Conservation (phyloP, 2,113 vertebrate species). For the Nothoprocta perdicaria region DNA sequence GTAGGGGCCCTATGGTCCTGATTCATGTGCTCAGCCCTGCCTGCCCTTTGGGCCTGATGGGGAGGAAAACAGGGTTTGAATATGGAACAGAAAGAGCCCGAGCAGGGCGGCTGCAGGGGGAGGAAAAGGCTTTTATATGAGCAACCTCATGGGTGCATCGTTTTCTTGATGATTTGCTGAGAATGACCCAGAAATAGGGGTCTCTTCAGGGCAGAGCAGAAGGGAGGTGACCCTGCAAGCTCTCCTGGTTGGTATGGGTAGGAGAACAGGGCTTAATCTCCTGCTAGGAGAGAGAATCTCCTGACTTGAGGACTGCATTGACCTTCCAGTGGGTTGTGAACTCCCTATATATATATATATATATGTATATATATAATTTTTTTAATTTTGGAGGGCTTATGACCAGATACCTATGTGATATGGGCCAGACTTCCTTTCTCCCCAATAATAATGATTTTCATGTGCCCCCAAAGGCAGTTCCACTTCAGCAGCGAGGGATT, state of each 20-base stretch:
- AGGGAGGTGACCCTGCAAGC: no score
- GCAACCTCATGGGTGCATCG: neutral
- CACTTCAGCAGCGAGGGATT: neutral
- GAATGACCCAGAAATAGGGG: neutral
- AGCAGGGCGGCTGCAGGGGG: neutral
- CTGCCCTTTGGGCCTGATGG: neutral
- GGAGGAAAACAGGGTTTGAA: neutral
- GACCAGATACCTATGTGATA: neutral
- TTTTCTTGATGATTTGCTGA: neutral
- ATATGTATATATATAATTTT: no score
- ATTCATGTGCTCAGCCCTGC: neutral
- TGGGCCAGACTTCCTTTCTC: neutral
- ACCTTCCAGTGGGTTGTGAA: neutral
- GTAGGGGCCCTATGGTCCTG: accelerated
- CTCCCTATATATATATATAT: no score
- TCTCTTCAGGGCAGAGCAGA: neutral
- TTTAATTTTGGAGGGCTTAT: neutral
- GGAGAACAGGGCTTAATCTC: neutral
- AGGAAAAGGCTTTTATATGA: neutral
- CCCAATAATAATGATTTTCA: neutral
- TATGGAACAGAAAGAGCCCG: neutral
- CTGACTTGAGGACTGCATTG: neutral
- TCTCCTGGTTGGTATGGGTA: neutral
- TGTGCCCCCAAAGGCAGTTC: neutral
- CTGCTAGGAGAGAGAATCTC: neutral